Evolutionary conservation across 2,888 invertebrate species (phyloP), one percentile per base, ranked within the genome.

Genomic region (Ormyrus rosae): DNA sequence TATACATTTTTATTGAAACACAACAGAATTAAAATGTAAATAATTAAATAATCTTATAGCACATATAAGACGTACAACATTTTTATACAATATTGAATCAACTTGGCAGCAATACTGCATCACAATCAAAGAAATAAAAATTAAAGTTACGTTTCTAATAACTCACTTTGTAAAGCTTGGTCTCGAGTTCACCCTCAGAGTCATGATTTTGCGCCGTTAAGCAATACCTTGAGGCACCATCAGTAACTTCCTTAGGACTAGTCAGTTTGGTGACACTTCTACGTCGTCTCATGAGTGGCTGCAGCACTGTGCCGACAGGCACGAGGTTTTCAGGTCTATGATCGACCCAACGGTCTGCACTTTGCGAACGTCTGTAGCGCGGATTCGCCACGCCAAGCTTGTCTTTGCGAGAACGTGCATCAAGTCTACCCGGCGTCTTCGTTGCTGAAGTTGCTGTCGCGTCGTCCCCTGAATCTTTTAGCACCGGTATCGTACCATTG

Each of bases 141-240:
- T 34, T 34, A 34, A 34, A 34, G 34, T 34, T 34, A 34, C 34
- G 34, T 34, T 34, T 34, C 4, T 34, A 34, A 34, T 34, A 34
- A 48, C 51, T 64, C 55, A 94, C 95, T 93, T 98, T 99, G 89
- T 96, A 97, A 13, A 98, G 89, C 86, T 96, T 96, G 0, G 99
- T 99, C 90, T 98, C 97, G 3, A 99, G 91, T 87, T 98, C 98
- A 0, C 99, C 99, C 85, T 96, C 96, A 0, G 96, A 95, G 89
- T 98, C 98, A 34, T 96, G 95, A 86, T 97, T 96, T 91, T 99
- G 99, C 0, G 98, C 96, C 19, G 98, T 95, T 0, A 99, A 92
- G 84, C 98, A 96, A 90, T 99, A 99, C 87, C 98, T 98, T 0
- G 95, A 95, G 34, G 92, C 90, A 4, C 90, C 90, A 10, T 90